Conservation (phyloP, 2,888 invertebrate species). For the Phrixothrix hirtus region DNA sequence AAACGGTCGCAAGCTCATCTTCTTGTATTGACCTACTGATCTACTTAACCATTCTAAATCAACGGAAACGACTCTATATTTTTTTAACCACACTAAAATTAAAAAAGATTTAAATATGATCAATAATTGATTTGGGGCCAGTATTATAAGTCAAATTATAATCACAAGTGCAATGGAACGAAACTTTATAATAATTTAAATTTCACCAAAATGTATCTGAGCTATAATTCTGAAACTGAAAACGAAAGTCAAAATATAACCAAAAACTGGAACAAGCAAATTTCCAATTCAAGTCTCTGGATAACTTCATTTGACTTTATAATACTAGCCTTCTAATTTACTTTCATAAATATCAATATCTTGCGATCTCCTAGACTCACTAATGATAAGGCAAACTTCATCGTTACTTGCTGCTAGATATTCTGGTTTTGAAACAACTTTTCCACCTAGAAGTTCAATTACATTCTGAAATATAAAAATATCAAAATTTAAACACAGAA, state of each 20-base stretch:
- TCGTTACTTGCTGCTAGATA: slow-evolving; percentile 39
- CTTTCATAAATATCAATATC: slow-evolving; percentile 47
- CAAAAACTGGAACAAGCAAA: background rate
- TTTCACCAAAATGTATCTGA: too few species aligned
- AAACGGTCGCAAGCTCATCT: slow-evolving; percentile 47
- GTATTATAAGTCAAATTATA: slow-evolving; percentile 16
- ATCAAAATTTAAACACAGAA: too few species aligned
- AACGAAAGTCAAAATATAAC: too few species aligned
- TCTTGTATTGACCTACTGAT: slow-evolving; percentile 49
- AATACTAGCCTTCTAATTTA: too few species aligned
- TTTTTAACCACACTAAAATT: slow-evolving; percentile 50
- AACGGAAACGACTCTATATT: slow-evolving; percentile 47
- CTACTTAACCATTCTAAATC: slow-evolving; percentile 53
- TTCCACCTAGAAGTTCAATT: slow-evolving; percentile 44
- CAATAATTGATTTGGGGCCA: background rate
- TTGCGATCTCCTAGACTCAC: slow-evolving; percentile 45
- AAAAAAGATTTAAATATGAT: too few species aligned
- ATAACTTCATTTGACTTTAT: slow-evolving; percentile 30
- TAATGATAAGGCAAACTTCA: slow-evolving; percentile 45
- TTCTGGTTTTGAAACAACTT: slow-evolving; percentile 37
- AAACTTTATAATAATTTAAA: too few species aligned
- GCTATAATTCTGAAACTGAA: too few species aligned
- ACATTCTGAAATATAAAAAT: slow-evolving; percentile 45
- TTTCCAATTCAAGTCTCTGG: background rate
- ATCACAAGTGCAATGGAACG: slow-evolving; percentile 7